Percentiles rank a stretch among this genome's conserved stretches.
Conservation (phyloP, 2,888 invertebrate genomes). For the Euclidia mi region DNA sequence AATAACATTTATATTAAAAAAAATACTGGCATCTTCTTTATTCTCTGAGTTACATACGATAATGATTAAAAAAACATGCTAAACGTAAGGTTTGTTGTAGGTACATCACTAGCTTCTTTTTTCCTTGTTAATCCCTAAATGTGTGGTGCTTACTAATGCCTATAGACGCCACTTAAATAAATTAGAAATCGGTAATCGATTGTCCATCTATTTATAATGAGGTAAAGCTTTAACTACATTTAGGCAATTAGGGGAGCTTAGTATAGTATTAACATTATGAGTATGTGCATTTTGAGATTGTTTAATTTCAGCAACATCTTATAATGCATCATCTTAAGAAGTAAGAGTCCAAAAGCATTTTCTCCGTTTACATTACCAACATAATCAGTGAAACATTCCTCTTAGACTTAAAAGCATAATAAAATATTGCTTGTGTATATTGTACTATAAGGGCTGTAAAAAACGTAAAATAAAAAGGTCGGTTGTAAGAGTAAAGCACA, state of each 20-base stretch:
- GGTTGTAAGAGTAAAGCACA: conserved; percentile 53
- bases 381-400: neutral
- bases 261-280: neutral
- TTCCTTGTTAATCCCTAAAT: neutral
- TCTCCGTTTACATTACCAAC: neutral
- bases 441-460: neutral
- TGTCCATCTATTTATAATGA: conserved; percentile 49
- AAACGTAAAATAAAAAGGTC: conserved; percentile 33
- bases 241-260: conserved; percentile 1
- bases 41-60: neutral
- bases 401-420: neutral
- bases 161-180: conserved; percentile 30
- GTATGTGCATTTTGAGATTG: neutral
- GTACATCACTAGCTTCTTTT: neutral
- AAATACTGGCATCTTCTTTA: neutral
- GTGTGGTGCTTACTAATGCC: conserved; percentile 5
- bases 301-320: neutral
- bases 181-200: conserved; percentile 50
- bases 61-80: neutral
- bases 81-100: no score
- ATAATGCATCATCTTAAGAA: neutral
- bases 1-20: neutral
- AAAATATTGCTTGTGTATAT: neutral
- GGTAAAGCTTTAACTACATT: conserved; percentile 27
- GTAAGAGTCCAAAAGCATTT: neutral